Percentiles rank a stretch among this genome's conserved stretches.
phyloP scores from a whole-genome alignment of 2,113 vertebrate species.

The Bos taurus region DNA sequence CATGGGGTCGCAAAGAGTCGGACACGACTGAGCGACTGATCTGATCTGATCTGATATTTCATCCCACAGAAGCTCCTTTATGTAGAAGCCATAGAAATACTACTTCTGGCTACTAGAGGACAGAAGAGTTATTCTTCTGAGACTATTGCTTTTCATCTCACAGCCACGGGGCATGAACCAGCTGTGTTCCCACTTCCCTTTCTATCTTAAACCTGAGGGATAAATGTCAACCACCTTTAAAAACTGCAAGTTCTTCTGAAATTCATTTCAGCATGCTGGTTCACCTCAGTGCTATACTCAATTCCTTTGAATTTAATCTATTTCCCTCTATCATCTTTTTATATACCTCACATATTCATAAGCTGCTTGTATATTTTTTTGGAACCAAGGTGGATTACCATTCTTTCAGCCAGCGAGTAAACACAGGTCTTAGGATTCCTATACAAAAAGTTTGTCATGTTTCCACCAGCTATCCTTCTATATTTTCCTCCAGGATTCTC shows the following conservation, averaged over 20 bases:
- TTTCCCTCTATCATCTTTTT: neutral
- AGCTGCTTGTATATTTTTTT: neutral
- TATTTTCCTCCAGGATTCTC: neutral
- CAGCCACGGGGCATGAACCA: neutral
- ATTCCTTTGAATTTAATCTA: neutral
- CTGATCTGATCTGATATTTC: too few relatives aligned
- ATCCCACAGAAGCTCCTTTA: neutral
- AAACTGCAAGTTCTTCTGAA: neutral
- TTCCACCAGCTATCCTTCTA: neutral
- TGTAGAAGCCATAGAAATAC: neutral
- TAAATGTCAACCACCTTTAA: neutral
- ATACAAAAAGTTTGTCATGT: neutral
- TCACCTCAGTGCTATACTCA: neutral
- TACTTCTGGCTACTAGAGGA: neutral
- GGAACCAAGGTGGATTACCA: neutral
- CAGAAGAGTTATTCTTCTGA: neutral
- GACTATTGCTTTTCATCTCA: neutral
- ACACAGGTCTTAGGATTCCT: neutral
- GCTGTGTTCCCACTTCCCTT: neutral
- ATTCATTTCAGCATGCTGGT: neutral
- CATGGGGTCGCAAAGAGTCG: too few relatives aligned
- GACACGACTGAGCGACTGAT: too few relatives aligned
- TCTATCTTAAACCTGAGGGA: neutral
- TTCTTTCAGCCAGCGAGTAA: neutral
- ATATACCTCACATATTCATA: neutral